Evolutionary conservation across 2,888 invertebrate species (phyloP).

Genomic region (Synergus gifuensis): DNA sequence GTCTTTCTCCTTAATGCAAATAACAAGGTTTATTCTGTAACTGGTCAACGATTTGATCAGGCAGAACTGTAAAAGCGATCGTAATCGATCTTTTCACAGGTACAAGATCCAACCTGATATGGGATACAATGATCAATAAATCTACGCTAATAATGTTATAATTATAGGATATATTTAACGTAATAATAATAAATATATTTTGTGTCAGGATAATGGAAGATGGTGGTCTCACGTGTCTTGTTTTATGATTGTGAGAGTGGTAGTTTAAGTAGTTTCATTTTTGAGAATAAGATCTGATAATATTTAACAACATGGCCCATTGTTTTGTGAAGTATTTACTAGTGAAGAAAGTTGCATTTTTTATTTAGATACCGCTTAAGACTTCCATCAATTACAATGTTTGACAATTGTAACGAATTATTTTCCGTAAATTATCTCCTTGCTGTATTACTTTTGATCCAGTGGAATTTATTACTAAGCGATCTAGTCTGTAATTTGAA

Average conservation of each 20-base stretch:
- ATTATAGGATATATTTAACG: constrained; percentile 11
- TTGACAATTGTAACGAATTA: no score
- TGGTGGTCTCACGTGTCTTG: neutral
- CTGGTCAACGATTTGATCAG: constrained; percentile 24
- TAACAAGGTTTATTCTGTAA: constrained; percentile 25
- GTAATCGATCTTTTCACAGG: constrained; percentile 19
- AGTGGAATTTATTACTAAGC: constrained; percentile 11
- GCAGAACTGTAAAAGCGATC: constrained; percentile 27
- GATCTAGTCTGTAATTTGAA: neutral
- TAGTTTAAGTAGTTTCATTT: constrained; percentile 9
- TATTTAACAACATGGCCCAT: constrained; percentile 5
- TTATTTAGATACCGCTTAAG: neutral
- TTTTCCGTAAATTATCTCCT: no score
- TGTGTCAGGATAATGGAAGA: constrained; percentile 21
- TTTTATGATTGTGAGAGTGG: constrained; percentile 16
- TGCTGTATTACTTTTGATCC: neutral
- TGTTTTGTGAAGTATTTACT: neutral
- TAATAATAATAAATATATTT: constrained; percentile 8
- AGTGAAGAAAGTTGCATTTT: neutral
- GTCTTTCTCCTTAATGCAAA: constrained; percentile 15
- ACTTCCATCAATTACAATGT: neutral
- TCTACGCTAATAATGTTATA: constrained; percentile 26
- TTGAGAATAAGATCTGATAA: neutral
- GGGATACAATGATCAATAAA: constrained; percentile 29
- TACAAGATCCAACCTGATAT: constrained; percentile 27